Conservation (phyloP, 1,140 invertebrate species). For the Drosophila tsacasi region DNA sequence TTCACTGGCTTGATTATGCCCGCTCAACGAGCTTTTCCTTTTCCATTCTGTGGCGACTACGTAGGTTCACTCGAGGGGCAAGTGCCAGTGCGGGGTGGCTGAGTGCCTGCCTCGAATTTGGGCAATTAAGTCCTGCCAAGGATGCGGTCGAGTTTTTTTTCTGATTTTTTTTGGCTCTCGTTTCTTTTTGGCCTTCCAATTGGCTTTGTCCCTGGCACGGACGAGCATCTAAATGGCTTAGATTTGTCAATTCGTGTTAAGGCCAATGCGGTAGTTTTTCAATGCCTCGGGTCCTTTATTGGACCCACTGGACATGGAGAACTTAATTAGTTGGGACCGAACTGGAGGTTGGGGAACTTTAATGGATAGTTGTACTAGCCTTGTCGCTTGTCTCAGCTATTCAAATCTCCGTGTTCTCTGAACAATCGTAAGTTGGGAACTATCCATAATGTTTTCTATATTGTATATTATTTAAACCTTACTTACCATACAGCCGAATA, state of each 20-base stretch:
- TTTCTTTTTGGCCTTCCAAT: slow-evolving; percentile 36
- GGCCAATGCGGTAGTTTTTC: slow-evolving; percentile 72
- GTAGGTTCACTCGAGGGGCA: slow-evolving; percentile 26
- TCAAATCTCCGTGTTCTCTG: slow-evolving; percentile 26
- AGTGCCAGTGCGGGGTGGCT: slow-evolving; percentile 6
- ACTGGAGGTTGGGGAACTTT: slow-evolving; percentile 20
- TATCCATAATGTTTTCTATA: not conserved
- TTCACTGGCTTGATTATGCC: slow-evolving; percentile 70
- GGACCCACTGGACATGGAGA: slow-evolving; percentile 27
- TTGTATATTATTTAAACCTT: not conserved
- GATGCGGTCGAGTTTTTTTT: slow-evolving; percentile 65
- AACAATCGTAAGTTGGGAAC: slow-evolving; percentile 2
- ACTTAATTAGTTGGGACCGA: slow-evolving; percentile 61
- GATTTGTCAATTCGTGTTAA: slow-evolving; percentile 80
- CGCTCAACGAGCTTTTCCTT: slow-evolving; percentile 47
- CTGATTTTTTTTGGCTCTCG: slow-evolving; percentile 34
- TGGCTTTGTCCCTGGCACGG: slow-evolving; percentile 51
- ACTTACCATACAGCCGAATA: slow-evolving; percentile 95
- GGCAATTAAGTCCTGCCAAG: slow-evolving; percentile 70
- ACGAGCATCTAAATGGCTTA: slow-evolving; percentile 66
- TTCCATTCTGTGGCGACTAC: slow-evolving; percentile 23
- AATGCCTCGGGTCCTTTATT: slow-evolving; percentile 31
- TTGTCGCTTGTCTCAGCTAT: not conserved
- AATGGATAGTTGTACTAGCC: not conserved
- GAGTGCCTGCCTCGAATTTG: slow-evolving; percentile 23